Evolutionary conservation across 2,797 vertebrate species (phyloP).

Genomic region (Erethizon dorsatum): DNA sequence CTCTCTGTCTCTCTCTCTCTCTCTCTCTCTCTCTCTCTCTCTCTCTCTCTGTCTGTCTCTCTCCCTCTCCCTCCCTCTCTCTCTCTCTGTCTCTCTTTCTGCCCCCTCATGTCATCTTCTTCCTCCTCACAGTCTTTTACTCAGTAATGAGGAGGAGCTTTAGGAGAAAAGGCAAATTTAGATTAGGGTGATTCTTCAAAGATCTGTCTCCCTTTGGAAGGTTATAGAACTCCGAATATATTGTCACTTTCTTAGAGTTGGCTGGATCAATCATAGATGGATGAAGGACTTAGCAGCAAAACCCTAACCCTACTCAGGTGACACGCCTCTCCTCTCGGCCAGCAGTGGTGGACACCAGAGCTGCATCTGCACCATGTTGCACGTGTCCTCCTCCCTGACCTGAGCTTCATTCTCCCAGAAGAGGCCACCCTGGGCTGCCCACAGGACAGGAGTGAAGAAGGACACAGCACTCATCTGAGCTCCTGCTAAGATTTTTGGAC

Average conservation of each 20-base stretch:
- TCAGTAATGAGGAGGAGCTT: slow-evolving; percentile 59
- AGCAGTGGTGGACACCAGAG: not conserved
- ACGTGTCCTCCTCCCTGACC: not conserved
- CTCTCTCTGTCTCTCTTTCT: not conserved
- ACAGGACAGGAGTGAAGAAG: not conserved
- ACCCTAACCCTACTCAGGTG: not conserved
- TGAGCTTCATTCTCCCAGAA: not conserved
- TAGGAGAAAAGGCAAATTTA: slow-evolving; percentile 48
- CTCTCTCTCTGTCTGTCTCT: not conserved
- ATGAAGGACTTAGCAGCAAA: slow-evolving; percentile 18
- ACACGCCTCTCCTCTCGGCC: not conserved
- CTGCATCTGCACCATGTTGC: not conserved
- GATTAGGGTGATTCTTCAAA: slow-evolving; percentile 54
- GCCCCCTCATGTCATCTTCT: not conserved
- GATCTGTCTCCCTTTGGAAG: slow-evolving; percentile 7
- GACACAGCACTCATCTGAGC: not conserved
- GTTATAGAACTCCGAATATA: slow-evolving; percentile 65
- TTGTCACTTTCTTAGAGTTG: not conserved
- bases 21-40: slow-evolving; percentile 35
- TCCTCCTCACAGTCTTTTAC: not conserved
- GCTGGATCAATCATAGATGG: not conserved
- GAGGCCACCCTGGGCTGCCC: not conserved
- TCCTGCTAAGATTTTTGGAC: not conserved
- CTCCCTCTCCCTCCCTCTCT: not conserved
- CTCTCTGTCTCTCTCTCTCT: not conserved